Conservation (phyloP, 2,888 invertebrate genomes). For the Sinhomidia bicolor region DNA sequence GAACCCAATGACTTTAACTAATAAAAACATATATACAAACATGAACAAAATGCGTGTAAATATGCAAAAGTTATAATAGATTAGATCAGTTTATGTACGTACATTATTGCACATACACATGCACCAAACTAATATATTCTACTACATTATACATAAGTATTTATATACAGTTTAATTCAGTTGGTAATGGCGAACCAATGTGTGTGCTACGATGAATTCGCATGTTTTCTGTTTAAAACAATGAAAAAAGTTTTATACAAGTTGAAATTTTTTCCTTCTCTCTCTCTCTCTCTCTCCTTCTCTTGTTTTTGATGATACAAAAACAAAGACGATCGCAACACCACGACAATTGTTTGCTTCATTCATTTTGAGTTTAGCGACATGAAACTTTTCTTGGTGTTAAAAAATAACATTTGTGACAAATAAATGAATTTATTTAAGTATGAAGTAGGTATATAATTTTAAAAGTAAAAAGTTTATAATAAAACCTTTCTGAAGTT, state of each 20-base stretch:
- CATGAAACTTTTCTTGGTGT: not conserved
- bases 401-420: no score
- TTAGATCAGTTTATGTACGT: no score
- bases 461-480: no score
- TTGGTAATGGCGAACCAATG: not conserved
- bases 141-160: no score
- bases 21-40: not conserved
- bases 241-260: conserved; percentile 18
- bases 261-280: conserved; percentile 9
- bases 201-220: not conserved
- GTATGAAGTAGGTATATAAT: no score
- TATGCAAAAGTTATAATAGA: no score
- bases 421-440: no score
- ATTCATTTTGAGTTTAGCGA: not conserved
- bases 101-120: no score
- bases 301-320: conserved; percentile 15
- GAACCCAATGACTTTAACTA: not conserved
- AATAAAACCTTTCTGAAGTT: no score
- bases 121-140: no score
- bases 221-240: not conserved
- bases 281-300: conserved; percentile 5
- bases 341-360: not conserved
- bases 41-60: no score
- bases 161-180: no score
- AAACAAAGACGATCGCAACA: not conserved